Evolutionary conservation across 2,797 vertebrate genomes (phyloP).

Genomic region (Poecilia velifera): DNA sequence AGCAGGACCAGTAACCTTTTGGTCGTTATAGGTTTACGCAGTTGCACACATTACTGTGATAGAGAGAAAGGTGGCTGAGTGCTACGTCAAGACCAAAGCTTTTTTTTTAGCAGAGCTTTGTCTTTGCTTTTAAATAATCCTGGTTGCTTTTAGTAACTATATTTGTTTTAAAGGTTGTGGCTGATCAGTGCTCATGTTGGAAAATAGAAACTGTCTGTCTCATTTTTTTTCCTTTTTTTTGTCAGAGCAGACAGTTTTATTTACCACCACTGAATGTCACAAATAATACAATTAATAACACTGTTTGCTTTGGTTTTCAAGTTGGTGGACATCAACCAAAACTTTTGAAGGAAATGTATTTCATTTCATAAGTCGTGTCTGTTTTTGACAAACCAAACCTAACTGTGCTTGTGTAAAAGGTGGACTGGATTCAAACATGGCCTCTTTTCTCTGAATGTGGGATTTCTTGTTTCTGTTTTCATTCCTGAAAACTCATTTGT

Average conservation of each 20-base stretch:
- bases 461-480: background rate
- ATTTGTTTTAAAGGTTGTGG: background rate
- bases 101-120: background rate
- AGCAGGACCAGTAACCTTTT: background rate
- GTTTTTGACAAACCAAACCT: conserved; percentile 11
- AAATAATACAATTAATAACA: background rate
- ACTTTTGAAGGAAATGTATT: background rate
- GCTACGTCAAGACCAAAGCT: background rate
- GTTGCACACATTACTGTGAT: background rate
- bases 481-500: conserved; percentile 5
- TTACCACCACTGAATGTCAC: background rate
- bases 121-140: background rate
- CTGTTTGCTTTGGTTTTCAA: background rate
- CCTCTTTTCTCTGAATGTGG: background rate
- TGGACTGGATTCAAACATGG: background rate
- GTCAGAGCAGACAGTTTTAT: conserved; percentile 14
- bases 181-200: background rate
- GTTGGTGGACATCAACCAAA: background rate
- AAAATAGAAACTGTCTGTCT: background rate
- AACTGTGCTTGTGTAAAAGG: conserved; percentile 3
- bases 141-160: background rate
- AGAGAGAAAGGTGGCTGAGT: background rate
- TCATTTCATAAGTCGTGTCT: background rate
- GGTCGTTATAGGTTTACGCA: background rate
- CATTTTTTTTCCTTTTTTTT: background rate